These are phyloP conservation scores for Jaculus jaculus DNA, from an alignment of 2,113 vertebrate species.

Conservation along the genomic window DNA sequence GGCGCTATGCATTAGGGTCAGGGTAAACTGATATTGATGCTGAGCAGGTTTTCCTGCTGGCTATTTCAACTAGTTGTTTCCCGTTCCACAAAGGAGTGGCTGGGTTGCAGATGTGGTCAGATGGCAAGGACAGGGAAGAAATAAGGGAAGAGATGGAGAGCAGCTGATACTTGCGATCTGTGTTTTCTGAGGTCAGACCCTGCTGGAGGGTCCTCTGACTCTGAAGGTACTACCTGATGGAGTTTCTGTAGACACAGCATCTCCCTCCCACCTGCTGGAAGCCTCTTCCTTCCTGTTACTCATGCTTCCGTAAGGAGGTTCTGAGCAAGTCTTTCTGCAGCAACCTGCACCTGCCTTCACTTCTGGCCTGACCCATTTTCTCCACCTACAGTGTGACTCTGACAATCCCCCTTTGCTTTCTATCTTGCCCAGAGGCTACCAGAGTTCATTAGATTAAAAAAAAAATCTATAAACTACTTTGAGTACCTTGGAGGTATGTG, in stretches of 20 bases:
- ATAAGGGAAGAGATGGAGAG: background rate
- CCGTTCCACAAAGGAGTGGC: background rate
- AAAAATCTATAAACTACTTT: conserved; percentile 76
- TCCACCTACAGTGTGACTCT: conserved; percentile 52
- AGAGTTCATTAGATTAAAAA: conserved; percentile 77
- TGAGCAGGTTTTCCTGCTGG: background rate
- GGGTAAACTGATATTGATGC: background rate
- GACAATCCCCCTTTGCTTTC: conserved; percentile 65
- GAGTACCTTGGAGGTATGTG: conserved; percentile 76
- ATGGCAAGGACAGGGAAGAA: background rate
- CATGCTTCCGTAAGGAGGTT: background rate
- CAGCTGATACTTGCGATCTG: background rate
- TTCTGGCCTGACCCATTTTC: conserved; percentile 76
- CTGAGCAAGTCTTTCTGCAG: conserved; percentile 17
- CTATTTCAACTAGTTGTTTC: background rate
- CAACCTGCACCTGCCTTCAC: conserved; percentile 22
- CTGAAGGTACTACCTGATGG: background rate
- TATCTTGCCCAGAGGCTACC: conserved; percentile 73
- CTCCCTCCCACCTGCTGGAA: background rate
- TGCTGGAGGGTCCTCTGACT: background rate
- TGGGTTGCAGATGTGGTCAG: background rate
- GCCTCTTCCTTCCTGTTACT: background rate
- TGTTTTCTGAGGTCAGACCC: background rate
- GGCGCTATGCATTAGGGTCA: background rate
- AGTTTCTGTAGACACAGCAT: background rate